A percentile compares a stretch with the other conserved stretches of the same genome.
Conservation (phyloP, 2,113 vertebrate genomes). For the Raphicerus campestris region DNA sequence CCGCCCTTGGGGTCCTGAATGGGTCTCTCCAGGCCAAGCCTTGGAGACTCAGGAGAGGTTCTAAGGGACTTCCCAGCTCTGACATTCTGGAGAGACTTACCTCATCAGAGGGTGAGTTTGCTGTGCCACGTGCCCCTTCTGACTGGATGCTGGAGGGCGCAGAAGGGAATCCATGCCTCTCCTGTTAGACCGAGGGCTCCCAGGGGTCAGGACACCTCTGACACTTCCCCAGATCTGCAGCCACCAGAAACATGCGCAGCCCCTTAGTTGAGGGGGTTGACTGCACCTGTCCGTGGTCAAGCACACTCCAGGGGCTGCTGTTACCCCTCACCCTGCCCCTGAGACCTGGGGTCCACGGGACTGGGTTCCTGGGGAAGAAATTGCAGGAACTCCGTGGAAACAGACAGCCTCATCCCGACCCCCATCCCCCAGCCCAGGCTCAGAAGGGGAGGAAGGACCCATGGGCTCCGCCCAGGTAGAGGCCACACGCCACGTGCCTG, state of each 20-base stretch:
- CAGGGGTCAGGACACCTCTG: background rate
- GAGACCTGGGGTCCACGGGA: background rate
- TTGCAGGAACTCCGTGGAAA: background rate
- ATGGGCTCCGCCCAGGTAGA: background rate
- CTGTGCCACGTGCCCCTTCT: rapidly evolving
- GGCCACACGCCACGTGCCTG: rapidly evolving
- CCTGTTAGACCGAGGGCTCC: background rate
- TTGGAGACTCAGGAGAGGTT: background rate
- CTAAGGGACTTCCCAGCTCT: background rate
- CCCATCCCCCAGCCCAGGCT: background rate
- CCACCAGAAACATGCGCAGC: background rate
- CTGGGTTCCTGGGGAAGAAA: background rate
- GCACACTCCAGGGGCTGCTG: background rate
- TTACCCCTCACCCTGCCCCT: background rate
- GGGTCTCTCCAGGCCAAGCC: background rate
- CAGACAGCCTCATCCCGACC: background rate
- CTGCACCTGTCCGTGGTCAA: rapidly evolving
- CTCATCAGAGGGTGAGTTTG: background rate
- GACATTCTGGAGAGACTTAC: background rate
- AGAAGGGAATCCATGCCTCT: background rate
- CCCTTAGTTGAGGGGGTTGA: background rate
- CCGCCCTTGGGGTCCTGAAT: background rate
- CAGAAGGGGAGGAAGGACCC: background rate
- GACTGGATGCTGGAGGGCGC: background rate
- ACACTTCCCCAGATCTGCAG: background rate